phyloP scores from a whole-genome alignment of 2,113 vertebrate genomes.

The Ranitomeya imitator region DNA sequence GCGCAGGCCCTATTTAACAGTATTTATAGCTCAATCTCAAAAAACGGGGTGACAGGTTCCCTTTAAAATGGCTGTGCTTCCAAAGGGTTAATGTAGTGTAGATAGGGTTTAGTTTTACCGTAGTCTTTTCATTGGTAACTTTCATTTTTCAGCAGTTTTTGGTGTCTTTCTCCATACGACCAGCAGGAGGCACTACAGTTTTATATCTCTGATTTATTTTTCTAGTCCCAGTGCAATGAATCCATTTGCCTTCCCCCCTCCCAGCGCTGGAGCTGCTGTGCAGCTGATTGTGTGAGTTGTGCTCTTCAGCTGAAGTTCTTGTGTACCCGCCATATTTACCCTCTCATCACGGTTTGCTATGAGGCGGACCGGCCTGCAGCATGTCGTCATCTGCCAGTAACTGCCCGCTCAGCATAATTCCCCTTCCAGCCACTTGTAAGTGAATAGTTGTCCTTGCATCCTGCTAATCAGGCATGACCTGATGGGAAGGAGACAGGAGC shows the following conservation, averaged over 20 bases:
- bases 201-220: too few relatives aligned
- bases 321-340: constrained; percentile 32
- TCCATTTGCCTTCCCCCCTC: background rate
- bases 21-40: too few relatives aligned
- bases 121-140: too few relatives aligned
- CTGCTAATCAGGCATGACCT: constrained; percentile 10
- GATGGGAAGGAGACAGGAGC: background rate
- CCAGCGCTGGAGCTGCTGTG: background rate
- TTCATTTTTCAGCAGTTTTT: background rate
- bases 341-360: background rate
- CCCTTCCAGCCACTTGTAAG: background rate
- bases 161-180: background rate
- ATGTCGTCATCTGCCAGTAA: constrained; percentile 10
- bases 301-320: background rate
- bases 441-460: constrained; percentile 10
- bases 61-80: too few relatives aligned
- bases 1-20: too few relatives aligned
- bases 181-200: background rate
- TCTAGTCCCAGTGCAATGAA: background rate
- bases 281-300: background rate
- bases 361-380: constrained; percentile 10
- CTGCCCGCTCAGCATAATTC: constrained; percentile 9
- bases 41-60: too few relatives aligned
- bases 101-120: too few relatives aligned
- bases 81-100: too few relatives aligned